phyloP scores from a whole-genome alignment of 1,140 invertebrate species.

The Daktulosphaira vitifoliae region DNA sequence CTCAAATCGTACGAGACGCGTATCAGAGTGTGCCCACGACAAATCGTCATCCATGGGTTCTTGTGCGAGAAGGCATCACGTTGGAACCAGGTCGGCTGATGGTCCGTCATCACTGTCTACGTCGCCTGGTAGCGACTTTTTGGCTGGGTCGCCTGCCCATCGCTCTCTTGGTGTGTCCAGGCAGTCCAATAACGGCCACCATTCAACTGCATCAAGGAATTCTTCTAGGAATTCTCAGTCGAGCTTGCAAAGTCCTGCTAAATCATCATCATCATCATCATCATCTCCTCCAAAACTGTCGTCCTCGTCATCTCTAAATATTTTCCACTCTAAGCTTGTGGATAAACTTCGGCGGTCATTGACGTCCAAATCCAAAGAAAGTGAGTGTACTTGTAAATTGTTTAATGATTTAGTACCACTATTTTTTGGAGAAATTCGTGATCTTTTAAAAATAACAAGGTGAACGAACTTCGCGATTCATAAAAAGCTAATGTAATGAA shows the following conservation, averaged over 20 bases:
- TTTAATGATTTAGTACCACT: no score
- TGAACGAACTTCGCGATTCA: background rate
- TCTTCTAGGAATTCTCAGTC: constrained; percentile 52
- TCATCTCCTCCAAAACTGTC: constrained; percentile 53
- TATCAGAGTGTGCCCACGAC: constrained; percentile 64
- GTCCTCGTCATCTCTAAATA: constrained; percentile 58
- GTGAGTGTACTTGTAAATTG: background rate
- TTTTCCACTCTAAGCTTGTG: constrained; percentile 74
- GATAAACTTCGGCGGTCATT: constrained; percentile 72
- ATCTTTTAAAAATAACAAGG: background rate
- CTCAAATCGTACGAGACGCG: constrained; percentile 60
- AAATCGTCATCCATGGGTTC: constrained; percentile 41
- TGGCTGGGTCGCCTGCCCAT: constrained; percentile 51
- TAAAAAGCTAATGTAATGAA: no score
- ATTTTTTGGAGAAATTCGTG: background rate
- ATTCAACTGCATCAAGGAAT: constrained; percentile 48
- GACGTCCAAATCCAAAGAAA: constrained; percentile 47
- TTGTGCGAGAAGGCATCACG: constrained; percentile 61
- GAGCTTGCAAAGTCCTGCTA: constrained; percentile 46
- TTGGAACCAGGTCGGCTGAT: constrained; percentile 63
- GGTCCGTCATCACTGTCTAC: constrained; percentile 55
- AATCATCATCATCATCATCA: constrained; percentile 54
- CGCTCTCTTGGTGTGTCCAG: constrained; percentile 50
- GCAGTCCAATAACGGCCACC: constrained; percentile 42
- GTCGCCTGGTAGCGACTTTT: constrained; percentile 57